Percentiles rank a stretch among this genome's conserved stretches.
These are phyloP conservation scores for Dryadula phaetusa DNA, from an alignment of 2,888 invertebrate genomes.

Conservation along the genomic window DNA sequence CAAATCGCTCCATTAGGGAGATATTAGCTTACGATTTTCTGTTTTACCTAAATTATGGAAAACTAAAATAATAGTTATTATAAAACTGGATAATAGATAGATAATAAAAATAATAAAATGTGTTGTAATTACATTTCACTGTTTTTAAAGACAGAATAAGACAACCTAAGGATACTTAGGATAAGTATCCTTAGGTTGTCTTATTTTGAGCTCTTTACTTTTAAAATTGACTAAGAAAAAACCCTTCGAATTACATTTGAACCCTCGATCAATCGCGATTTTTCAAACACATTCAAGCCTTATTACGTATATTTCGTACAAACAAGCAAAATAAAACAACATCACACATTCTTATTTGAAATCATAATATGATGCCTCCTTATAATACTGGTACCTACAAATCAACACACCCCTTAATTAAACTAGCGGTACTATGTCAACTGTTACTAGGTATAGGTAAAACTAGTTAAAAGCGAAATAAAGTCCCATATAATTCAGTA, in stretches of 20 bases:
- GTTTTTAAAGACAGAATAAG: background rate
- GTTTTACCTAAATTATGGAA: conserved; percentile 25
- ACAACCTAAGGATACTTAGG: no score
- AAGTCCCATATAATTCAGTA: conserved; percentile 69
- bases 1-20: conserved; percentile 39
- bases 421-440: conserved; percentile 76
- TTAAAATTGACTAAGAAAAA: no score
- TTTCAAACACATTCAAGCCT: no score
- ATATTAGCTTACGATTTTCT: conserved; percentile 38
- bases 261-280: no score
- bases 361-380: conserved; percentile 55
- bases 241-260: no score
- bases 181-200: no score
- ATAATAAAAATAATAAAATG: no score
- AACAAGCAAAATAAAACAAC: no score
- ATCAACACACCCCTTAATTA: conserved; percentile 80
- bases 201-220: no score
- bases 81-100: background rate
- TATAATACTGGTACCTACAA: conserved; percentile 68
- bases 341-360: conserved; percentile 51
- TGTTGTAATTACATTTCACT: background rate
- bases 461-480: conserved; percentile 57
- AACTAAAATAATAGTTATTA: conserved; percentile 2
- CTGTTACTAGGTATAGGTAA: conserved; percentile 62
- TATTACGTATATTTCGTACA: no score